Base-by-base conservation (phyloP, 1,140 invertebrate species). In the Vanessa tameamea region DNA sequence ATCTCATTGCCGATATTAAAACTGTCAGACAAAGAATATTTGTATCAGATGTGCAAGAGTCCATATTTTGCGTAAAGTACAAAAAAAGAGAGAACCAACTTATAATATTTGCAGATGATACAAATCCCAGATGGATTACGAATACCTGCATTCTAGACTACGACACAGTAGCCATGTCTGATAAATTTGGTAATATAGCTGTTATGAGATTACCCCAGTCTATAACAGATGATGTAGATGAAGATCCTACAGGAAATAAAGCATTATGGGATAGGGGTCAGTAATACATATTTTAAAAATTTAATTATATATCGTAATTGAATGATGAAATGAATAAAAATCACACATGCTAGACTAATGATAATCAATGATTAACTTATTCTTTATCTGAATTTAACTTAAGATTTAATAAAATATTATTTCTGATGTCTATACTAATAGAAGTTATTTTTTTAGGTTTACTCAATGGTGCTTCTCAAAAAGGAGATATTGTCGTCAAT, bases 131-230 rank as follows among this genome's bases (percentile, higher is more conserved):
- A 64, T 99, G 98, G 97, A 96, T 99, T 2, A 99, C 98, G 0
- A 96, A 97, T 47, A 97, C 97, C 0, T 96, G 96, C 80, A 94
- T 99, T n/a, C 91, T 99, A 15, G 99, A 99, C 93, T 99, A 99
- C 82, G 97, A 99, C 83, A 99, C 99, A 4, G 96, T 99, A 26
- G 98, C 98, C 0, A 96, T 97, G 48, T 98, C 97, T 4, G 99
- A 99, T 90, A 99, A 99, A 92, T 99, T 99, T 95, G 99, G 99
- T n/a, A 99, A 99, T 87, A 95, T 99, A 77, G 95, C 96, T 69
- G 95, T 99, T 75, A 96, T 99, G 78, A 94, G 99, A 20, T 89
- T 99, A 47, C 97, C 98, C 1, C 95, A 95, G 64, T 97, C 97
- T 74, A 96, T 99, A 0, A 97, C 96, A 31, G 99, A 99, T 93